These are phyloP conservation scores for Chelon labrosus DNA, from an alignment of 2,797 vertebrate genomes.

Conservation along the genomic window DNA sequence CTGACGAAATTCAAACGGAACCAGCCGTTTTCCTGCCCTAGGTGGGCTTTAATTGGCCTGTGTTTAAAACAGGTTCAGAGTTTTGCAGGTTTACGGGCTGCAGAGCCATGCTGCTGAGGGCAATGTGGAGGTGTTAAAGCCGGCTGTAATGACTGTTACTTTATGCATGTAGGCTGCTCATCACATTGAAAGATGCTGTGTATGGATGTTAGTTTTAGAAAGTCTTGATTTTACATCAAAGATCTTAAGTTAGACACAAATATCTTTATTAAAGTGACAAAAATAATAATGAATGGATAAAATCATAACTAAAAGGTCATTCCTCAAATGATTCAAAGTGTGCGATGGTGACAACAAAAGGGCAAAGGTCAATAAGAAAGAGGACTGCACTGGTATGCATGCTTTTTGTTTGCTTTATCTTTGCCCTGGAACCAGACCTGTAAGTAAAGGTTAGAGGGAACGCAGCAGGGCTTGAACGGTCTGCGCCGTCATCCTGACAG, in stretches of 20 bases:
- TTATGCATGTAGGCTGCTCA: conserved; percentile 6
- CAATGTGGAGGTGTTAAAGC: background rate
- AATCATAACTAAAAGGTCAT: background rate
- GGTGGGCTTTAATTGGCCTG: conserved; percentile 31
- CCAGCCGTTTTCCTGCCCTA: conserved; percentile 1
- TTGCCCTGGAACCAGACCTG: conserved; percentile 26
- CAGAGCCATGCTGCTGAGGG: conserved; percentile 11
- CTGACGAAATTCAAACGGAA: conserved; percentile 63
- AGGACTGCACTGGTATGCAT: conserved; percentile 31
- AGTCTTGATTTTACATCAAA: background rate
- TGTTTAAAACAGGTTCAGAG: conserved; percentile 22
- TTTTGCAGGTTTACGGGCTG: conserved; percentile 13
- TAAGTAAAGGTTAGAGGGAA: conserved; percentile 21
- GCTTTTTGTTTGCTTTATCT: conserved; percentile 24
- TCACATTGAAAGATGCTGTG: conserved; percentile 10
- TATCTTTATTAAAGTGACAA: background rate
- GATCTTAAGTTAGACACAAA: conserved; percentile 1
- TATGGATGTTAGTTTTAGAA: background rate
- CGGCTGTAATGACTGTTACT: conserved; percentile 19
- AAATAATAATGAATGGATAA: background rate
- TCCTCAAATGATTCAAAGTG: conserved; percentile 25
- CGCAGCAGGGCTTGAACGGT: background rate
- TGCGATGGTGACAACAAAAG: conserved; percentile 7
- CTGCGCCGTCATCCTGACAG: conserved; percentile 35
- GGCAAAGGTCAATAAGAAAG: conserved; percentile 34